Conservation (phyloP, 2,797 vertebrate genomes). For the Brachyalestes nurse region DNA sequence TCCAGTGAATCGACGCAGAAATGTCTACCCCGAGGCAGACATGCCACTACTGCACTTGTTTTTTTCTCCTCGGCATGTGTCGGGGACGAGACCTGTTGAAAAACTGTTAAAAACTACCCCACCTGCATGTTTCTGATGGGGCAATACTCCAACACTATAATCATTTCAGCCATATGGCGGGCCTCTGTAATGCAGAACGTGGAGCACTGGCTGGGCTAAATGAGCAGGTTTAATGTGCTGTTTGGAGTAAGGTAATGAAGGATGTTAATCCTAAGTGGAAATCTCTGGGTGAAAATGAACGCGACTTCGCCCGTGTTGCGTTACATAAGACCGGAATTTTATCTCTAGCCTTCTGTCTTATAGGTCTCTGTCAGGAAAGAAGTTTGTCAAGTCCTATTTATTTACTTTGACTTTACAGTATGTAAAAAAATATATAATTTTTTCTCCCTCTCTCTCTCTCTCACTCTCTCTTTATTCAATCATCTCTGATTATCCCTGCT, state of each 20-base stretch:
- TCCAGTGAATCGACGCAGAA: constrained; percentile 1
- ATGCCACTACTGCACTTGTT: neutral
- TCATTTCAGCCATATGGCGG: constrained; percentile 13
- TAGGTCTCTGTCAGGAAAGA: neutral
- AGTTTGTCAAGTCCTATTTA: neutral
- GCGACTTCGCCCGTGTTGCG: neutral
- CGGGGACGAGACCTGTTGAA: constrained; percentile 3
- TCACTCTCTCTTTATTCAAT: neutral
- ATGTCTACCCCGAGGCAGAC: neutral
- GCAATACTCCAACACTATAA: constrained; percentile 6
- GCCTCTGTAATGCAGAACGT: neutral
- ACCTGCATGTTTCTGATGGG: constrained; percentile 15
- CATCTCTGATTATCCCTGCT: constrained; percentile 40
- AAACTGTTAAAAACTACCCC: neutral
- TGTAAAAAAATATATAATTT: neutral
- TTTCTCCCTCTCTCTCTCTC: neutral
- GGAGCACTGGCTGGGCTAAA: constrained; percentile 9
- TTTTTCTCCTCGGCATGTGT: neutral
- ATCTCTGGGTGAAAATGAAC: neutral
- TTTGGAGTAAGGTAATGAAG: constrained; percentile 17
- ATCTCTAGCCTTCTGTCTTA: neutral
- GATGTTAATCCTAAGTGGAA: constrained; percentile 9
- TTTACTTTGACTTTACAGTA: neutral
- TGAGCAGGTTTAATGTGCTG: constrained; percentile 27
- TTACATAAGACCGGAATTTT: neutral